These are phyloP conservation scores for Cantharis flavilabris DNA, from an alignment of 2,888 invertebrate genomes.

Conservation along the genomic window DNA sequence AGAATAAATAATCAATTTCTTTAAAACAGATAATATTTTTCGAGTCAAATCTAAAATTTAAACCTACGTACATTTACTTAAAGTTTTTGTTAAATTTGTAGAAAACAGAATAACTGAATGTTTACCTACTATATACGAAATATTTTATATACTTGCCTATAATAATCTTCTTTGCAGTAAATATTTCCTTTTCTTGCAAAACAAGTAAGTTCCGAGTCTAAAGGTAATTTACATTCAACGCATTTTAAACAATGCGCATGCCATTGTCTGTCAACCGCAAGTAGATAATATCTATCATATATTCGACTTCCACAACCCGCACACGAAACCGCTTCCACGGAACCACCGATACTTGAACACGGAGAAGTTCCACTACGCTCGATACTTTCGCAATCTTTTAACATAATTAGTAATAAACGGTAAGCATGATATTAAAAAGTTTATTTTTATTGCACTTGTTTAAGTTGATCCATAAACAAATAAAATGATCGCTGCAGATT, in stretches of 20 bases:
- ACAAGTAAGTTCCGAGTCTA: conserved; percentile 87
- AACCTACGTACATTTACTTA: background rate
- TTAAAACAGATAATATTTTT: background rate
- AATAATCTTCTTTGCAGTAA: conserved; percentile 94
- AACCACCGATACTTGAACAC: conserved; percentile 54
- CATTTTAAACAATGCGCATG: conserved; percentile 84
- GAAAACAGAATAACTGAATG: background rate
- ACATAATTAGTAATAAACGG: conserved; percentile 55
- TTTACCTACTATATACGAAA: conserved; percentile 9
- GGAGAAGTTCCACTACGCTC: conserved; percentile 56
- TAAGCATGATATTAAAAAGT: background rate
- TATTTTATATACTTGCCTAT: conserved; percentile 66
- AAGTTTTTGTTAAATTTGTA: background rate
- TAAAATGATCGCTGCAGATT: background rate
- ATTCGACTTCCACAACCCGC: conserved; percentile 68
- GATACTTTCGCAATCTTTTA: conserved; percentile 70
- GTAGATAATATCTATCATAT: conserved; percentile 71
- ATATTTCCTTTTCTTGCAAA: conserved; percentile 88
- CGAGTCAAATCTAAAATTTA: background rate
- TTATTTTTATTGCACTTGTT: background rate
- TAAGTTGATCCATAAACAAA: background rate
- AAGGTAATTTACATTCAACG: conserved; percentile 80
- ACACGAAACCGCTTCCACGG: conserved; percentile 54
- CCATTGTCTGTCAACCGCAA: conserved; percentile 89
- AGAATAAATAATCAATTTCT: background rate